Base-by-base conservation (phyloP, 2,113 vertebrate genomes). In the Pachypanchax playfairii region DNA sequence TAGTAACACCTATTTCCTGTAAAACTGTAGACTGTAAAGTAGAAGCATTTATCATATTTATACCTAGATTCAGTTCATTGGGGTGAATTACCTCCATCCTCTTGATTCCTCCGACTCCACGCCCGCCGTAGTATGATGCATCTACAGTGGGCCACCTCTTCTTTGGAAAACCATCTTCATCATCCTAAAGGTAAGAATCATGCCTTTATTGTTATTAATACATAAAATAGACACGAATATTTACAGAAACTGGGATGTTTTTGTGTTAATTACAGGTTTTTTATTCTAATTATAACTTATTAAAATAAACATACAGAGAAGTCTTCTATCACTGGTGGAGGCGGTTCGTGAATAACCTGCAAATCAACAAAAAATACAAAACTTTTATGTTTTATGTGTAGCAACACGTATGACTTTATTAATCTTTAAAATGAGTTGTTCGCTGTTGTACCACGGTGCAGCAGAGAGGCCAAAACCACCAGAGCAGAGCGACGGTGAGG, bases 391-490 rank as follows among this genome's bases (percentile, higher is more conserved):
- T 47, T 29, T 49, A 17, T 18, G 17, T 28, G 25, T 10, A 4
- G 18, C 26, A 15, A 12, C 18, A 15, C 18, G 14, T 7, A 21
- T 35, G 11, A 9, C 3, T n/a, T 33, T 1, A 5, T 3, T 28
- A 6, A 18, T 17, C 41, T 46, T 18, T 36, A 2, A 39, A 13
- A 18, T 38, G 3, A 6, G 4, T 29, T 22, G 24, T 39, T 25
- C 8, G 11, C 14, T 6, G 48, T 88, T 94, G 87, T 90, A 98
- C 97, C 96, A 99, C 94, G 0, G 97, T 99, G 88, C 97, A 99
- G 88, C 97, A 99, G 12, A 99, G 95, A 2, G 97, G 97, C 97
- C 97, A 99, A 90, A 99, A 99, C 97, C 97, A 99, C 97, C 97
- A 99, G 35, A 99, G 91, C 24, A 98, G 89, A 2, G 77, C 91